phyloP scores from a whole-genome alignment of 2,113 vertebrate genomes.

The Castor canadensis region DNA sequence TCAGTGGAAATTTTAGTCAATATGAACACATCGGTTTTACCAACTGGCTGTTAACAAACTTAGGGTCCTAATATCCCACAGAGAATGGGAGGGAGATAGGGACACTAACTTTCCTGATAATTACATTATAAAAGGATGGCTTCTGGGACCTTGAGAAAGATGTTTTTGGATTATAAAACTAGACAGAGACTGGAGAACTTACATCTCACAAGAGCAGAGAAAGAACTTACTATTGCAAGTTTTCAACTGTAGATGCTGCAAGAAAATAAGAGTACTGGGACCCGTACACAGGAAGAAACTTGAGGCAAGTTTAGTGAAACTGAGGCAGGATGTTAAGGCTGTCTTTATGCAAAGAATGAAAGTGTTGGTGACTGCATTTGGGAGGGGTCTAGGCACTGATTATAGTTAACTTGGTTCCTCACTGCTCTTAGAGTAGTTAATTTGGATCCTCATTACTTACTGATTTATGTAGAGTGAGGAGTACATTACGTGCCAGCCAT shows the following conservation, averaged over 20 bases:
- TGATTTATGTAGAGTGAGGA: not conserved
- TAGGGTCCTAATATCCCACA: not conserved
- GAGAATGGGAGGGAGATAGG: not conserved
- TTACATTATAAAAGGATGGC: not conserved
- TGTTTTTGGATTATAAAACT: not conserved
- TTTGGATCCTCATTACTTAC: not conserved
- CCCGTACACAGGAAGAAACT: not conserved
- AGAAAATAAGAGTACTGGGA: not conserved
- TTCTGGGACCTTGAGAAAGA: not conserved
- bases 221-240: not conserved
- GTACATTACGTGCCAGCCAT: accelerated
- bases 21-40: not conserved
- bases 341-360: not conserved
- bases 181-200: not conserved
- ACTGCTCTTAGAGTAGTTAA: not conserved
- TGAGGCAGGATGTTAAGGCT: not conserved
- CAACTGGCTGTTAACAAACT: not conserved
- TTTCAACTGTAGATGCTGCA: not conserved
- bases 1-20: not conserved
- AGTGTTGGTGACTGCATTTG: not conserved
- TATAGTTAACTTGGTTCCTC: not conserved
- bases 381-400: not conserved
- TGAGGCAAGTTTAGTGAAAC: not conserved
- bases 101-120: not conserved
- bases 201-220: not conserved